These are phyloP conservation scores for Octomys mimax DNA, from an alignment of 2,797 vertebrate species.

Conservation along the genomic window DNA sequence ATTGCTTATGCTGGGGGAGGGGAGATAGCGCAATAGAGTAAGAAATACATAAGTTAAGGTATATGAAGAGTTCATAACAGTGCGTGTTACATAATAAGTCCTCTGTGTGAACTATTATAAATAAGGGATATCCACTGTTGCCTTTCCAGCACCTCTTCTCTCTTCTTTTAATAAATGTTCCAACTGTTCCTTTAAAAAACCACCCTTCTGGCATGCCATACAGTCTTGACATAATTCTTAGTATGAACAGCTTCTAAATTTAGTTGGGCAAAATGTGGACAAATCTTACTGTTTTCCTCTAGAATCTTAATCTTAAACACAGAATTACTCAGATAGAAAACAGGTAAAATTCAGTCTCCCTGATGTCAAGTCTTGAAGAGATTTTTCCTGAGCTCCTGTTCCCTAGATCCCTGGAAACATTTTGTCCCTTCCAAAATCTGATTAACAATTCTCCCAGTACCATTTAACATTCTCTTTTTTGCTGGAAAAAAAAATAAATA, in stretches of 20 bases:
- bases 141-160: not conserved
- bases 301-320: not conserved
- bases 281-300: not conserved
- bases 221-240: not conserved
- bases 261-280: not conserved
- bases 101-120: not conserved
- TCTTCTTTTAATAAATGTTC: not conserved
- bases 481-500: not conserved
- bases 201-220: not conserved
- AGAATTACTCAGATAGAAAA: conserved; percentile 22
- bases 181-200: conserved; percentile 9
- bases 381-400: not conserved
- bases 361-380: not conserved
- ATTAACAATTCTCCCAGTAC: conserved; percentile 4
- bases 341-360: not conserved
- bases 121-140: not conserved
- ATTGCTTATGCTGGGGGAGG: no score
- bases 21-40: no score
- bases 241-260: not conserved
- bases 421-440: conserved; percentile 22
- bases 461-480: conserved; percentile 25
- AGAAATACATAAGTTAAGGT: not conserved
- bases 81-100: not conserved
- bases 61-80: not conserved
- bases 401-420: not conserved